Evolutionary conservation across 2,797 vertebrate genomes (phyloP), one percentile per base, ranked within the genome.

Genomic region (Chloroceryle inda): DNA sequence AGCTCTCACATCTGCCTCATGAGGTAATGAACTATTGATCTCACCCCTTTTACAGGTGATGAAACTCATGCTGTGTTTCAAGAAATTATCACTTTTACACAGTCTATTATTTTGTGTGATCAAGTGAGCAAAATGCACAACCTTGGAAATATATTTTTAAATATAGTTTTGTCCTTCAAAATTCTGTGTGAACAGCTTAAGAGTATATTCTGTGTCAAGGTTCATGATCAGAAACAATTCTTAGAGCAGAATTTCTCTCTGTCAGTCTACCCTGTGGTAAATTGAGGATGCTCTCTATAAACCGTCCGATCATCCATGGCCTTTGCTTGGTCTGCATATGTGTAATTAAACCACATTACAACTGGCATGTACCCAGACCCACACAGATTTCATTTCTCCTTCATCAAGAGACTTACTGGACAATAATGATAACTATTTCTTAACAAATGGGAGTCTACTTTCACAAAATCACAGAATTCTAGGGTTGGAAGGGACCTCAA

Each of bases 21-120:
- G 31, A 81, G 29, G 66, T 92, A 92, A 91, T 96, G 92, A 83
- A 81, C 58, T 89, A 88, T 88, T 88, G 82, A 90, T 93, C 67
- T 69, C 4, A 1, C 38, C 44, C 16, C 35, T 88, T 56, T 91
- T 47, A 38, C 38, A 37, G 68, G 74, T n/a, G 62, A 61, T 56
- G 35, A 52, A 88, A 75, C 44, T 79, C 42, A 20, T 1, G 17
- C 53, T 75, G 50, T 61, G 58, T 50, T 92, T 72, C 66, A 42
- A 75, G 64, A 50, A 84, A 82, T 33, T 49, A 72, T 68, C 69
- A 4, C 24, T 78, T 90, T 69, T 19, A 33, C 24, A 12, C 40
- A 42, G 19, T 6, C 68, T 68, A 13, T 44, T 72, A 53, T 71
- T 75, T 75, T 62, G 66, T 59, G 27, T 33, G 68, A 84, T 67